Conservation (phyloP, 2,113 vertebrate species). For the Python bivittatus region DNA sequence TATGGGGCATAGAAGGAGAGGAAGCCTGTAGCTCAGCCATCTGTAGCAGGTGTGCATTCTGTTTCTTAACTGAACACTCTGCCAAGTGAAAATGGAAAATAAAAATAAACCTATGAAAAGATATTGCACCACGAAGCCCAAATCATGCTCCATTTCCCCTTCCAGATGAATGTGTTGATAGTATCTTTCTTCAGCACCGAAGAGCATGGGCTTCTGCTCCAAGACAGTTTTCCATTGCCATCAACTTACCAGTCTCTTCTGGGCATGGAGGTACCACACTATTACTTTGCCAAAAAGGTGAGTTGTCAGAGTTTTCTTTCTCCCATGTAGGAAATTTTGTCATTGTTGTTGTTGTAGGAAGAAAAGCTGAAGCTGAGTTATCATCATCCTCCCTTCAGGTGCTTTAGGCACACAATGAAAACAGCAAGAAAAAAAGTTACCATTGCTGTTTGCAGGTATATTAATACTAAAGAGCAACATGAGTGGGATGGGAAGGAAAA, state of each 20-base stretch:
- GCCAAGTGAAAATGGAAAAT: conserved; percentile 40
- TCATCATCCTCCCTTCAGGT: background rate
- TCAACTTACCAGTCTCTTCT: conserved; percentile 80
- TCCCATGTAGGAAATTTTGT: background rate
- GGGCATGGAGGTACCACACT: conserved; percentile 89
- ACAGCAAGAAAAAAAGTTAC: background rate
- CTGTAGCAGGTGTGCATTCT: background rate
- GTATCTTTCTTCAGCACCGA: conserved; percentile 91
- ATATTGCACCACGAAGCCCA: conserved; percentile 29
- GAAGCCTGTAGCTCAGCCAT: background rate
- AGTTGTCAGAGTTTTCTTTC: background rate
- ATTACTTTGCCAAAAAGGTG: conserved; percentile 94
- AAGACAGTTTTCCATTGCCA: conserved; percentile 85
- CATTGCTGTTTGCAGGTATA: background rate
- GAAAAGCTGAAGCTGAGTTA: background rate
- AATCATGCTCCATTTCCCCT: conserved; percentile 40
- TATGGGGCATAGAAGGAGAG: fast-evolving
- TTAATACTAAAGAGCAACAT: background rate
- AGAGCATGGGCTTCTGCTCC: conserved; percentile 89
- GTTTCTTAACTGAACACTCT: background rate
- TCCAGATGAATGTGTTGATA: conserved; percentile 81
- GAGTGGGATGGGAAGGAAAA: background rate
- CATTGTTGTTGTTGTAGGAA: background rate
- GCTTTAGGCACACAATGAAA: background rate
- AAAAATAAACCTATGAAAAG: conserved; percentile 36